Evolutionary conservation across 1,140 invertebrate species (phyloP), one percentile per base, ranked within the genome.

Genomic region (Caligus rogercresseyi): DNA sequence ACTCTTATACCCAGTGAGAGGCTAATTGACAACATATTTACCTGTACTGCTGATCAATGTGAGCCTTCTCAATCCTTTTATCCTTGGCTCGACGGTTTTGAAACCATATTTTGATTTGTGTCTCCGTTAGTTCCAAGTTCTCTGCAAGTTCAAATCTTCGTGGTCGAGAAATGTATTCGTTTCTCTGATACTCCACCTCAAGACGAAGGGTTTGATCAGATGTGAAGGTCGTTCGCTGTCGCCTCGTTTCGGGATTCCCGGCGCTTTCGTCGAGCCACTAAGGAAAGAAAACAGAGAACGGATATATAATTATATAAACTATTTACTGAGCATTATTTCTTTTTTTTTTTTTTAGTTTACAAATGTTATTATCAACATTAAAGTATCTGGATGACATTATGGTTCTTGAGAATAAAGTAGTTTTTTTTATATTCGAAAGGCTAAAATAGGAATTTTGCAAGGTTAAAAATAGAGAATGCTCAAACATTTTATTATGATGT

Each of bases 51-150:
- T 93, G 89, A 75, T 96, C 91, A 23, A 91, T 76, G 61, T 93
- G 89, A 0, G 90, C 89, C 70, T 95, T 95, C 70, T 96, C 90
- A 64, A 96, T 89, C 55, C 91, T 77, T 74, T 95, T 96, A 70
- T 95, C 90, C 73, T 95, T 95, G 7, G 91, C 91, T 66, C 91
- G 77, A 54, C 91, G 77, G 73, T 96, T 95, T 74, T 96, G 92
- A 71, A 94, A 96, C 92, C 92, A 94, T 65, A 93, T 93, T 74
- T 93, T 94, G 57, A 94, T 90, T 65, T 75, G 89, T 0, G 89
- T 94, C 73, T 95, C 92, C 1, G 87, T 88, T 4, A 96, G 75
- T 54, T 79, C 77, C 20, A 95, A 72, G 0, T 81, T 78, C 65
- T 86, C 82, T 0, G 92, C 90, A 64, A 95, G 74, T 74, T 95